Evolutionary conservation across 2,113 vertebrate species (phyloP), one percentile per base, ranked within the genome.

Genomic region (Clinocottus analis): DNA sequence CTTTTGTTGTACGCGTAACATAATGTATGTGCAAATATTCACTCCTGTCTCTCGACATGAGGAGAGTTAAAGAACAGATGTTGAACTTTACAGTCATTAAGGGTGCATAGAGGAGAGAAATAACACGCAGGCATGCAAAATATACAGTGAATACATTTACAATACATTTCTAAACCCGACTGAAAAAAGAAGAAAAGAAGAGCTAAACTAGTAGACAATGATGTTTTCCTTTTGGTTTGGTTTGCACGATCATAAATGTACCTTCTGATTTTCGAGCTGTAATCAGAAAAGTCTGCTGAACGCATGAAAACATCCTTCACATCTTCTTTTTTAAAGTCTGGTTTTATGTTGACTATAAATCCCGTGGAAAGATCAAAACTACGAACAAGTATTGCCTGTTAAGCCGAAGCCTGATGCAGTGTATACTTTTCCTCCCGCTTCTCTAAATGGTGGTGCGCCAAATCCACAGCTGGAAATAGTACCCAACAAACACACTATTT

Each of bases 11-110:
- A 2, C 2, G 37, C 12, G 2, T 39, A 45, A 5, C 14, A 45
- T 17, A 43, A 4, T 43, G 3, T 45, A 45, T 31, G 3, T 23
- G 16, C 10, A 45, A 53, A 23, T 69, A 45, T 29, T 62, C 76
- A 39, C 49, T n/a, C 9, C 7, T 70, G 33, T 23, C 31, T 31
- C 33, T 35, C 16, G 4, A 6, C n/a, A 68, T n/a, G 43, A 14
- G 7, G 11, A 39, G 23, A 67, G 37, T 61, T 39, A 71, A 21
- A 56, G 35, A 72, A 65, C 39, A 64, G 13, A 29, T 56, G 37
- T 58, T 14, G 4, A 35, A 25, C 27, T 66, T 66, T 35, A 56
- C 7, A 66, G 47, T 49, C 14, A 16, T 47, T 25, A 19, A 39
- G 31, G 6, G 25, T 51, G 23, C 13, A 23, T 39, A 67, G 1